Conservation (phyloP, 35 echinoderm and acorn worm genomes). For the Acanthaster planci region DNA sequence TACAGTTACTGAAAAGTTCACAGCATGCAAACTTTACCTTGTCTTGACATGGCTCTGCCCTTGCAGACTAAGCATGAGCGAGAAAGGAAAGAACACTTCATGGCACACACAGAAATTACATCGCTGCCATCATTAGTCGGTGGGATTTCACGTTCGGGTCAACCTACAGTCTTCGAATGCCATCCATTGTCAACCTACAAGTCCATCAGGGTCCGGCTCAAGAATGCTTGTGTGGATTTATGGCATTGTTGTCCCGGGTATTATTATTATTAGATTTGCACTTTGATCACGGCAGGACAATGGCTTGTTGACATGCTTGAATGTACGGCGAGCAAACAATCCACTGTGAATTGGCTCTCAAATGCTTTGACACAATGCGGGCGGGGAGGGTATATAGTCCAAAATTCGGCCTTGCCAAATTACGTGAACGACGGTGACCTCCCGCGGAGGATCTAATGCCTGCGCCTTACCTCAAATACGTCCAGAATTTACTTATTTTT, state of each 20-base stretch:
- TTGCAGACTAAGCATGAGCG: conserved; percentile 2
- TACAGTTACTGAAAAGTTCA: neutral
- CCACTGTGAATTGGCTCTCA: conserved; percentile 13
- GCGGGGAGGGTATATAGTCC: neutral
- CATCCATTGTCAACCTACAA: no score
- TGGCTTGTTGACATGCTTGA: conserved; percentile 15
- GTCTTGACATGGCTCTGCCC: neutral
- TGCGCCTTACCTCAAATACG: neutral
- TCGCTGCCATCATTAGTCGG: neutral
- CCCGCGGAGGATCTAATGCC: neutral
- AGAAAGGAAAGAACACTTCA: neutral
- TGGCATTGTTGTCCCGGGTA: neutral
- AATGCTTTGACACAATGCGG: neutral
- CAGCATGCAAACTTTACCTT: neutral
- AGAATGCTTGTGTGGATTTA: neutral
- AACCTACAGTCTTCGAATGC: neutral
- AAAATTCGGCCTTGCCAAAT: no score
- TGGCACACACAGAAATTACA: neutral
- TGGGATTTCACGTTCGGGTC: neutral
- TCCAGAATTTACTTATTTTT: conserved; percentile 2
- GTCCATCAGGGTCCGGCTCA: neutral
- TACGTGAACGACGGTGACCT: neutral
- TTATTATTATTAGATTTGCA: neutral
- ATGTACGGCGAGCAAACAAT: conserved; percentile 1
- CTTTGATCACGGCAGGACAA: conserved; percentile 2